Base-by-base conservation (phyloP, 2,113 vertebrate genomes). In the Pollachius pollachius region DNA sequence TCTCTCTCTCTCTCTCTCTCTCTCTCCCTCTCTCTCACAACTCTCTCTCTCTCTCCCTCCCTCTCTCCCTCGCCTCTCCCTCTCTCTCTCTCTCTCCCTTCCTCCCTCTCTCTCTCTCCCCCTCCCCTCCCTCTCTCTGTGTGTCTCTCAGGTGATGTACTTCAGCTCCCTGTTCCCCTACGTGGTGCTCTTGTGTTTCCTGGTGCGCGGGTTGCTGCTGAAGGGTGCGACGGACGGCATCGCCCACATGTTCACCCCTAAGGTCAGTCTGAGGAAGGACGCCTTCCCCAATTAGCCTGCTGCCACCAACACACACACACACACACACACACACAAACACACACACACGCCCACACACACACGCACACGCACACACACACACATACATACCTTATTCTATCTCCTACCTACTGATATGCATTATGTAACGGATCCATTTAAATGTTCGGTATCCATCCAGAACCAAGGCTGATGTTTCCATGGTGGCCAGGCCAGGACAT, bases 161-260 rank as follows among this genome's bases (percentile, higher is more conserved):
- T 99, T 99, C 94, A 99, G 97, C 88, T 99, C 97, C 0, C 95
- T 99, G 69, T 99, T 99, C 88, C 97, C 97, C 0, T 99, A 99
- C 0, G 84, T 97, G 89, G 97, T 99, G 78, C 94, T 99, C n/a
- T 93, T 97, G 85, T 99, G 97, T 82, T 99, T 99, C 90, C 84
- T 99, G 90, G 92, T 99, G 48, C 91, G 97, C 64, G 97, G 96
- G 0, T 84, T 99, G 58, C 77, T 99, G 80, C 92, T 99, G 71
- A 94, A 94, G 0, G 97, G 97, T 9, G 95, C 97, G 0, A 89
- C 98, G 19, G 97, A 99, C 0, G 97, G 97, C 54, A 99, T 99
- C 73, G 91, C 95, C 74, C 96, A 99, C 89, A 99, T 99, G 97
- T 96, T 99, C 88, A 99, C 96, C 0, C 97, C 97, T 15, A 98